Evolutionary conservation across 2,888 invertebrate species (phyloP).

Genomic region (Eupithecia dodoneata): DNA sequence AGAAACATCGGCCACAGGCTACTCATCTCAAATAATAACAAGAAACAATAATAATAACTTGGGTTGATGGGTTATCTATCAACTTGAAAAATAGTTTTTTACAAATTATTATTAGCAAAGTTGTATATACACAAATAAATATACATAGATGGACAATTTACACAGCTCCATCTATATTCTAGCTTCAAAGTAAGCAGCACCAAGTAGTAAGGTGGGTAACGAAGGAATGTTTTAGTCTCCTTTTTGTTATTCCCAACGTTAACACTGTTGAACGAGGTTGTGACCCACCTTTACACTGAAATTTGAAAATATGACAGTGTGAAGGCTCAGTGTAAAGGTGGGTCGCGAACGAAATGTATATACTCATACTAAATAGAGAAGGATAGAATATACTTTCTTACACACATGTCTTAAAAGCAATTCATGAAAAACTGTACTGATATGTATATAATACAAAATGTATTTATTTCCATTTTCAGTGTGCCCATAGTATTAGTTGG

Average conservation of each 20-base stretch:
- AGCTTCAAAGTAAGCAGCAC: not conserved
- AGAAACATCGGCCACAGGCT: not conserved
- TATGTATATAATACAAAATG: not conserved
- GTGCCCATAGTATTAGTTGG: conserved; percentile 98
- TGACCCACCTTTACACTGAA: no score
- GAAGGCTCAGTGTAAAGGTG: no score
- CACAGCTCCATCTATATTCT: not conserved
- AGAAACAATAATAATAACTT: conserved; percentile 62
- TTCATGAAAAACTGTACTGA: not conserved
- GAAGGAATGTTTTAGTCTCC: no score
- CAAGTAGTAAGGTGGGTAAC: no score
- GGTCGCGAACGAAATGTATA: no score
- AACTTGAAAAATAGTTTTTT: not conserved
- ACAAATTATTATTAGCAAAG: not conserved
- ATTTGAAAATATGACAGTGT: no score
- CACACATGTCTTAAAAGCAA: not conserved
- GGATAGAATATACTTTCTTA: not conserved
- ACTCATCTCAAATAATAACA: not conserved
- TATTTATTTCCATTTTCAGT: conserved; percentile 81
- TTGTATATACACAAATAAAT: not conserved
- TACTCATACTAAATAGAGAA: not conserved
- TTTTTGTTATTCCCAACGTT: no score
- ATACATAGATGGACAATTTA: not conserved
- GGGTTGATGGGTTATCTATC: not conserved
- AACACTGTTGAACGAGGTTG: no score